phyloP scores from a whole-genome alignment of 1,140 invertebrate genomes.

The Drosophila kohkoa region DNA sequence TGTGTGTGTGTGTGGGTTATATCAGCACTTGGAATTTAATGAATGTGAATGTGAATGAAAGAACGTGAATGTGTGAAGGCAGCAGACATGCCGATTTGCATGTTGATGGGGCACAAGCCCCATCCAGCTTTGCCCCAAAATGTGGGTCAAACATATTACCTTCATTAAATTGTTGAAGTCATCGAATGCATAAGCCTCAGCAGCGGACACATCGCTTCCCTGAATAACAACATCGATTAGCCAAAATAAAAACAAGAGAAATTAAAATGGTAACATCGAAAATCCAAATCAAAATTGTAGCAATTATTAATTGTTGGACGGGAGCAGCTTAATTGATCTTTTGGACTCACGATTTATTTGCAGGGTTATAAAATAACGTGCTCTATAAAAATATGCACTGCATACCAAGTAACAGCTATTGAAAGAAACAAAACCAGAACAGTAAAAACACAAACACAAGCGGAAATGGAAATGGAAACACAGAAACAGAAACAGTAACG shows the following conservation, averaged over 20 bases:
- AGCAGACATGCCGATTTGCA: constrained; percentile 42
- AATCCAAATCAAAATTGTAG: constrained; percentile 39
- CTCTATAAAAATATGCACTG: constrained; percentile 45
- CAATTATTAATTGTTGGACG: no score
- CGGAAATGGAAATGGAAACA: not conserved
- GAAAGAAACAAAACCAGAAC: not conserved
- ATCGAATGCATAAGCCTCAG: constrained; percentile 83
- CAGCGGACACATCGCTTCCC: constrained; percentile 82
- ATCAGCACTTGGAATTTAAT: constrained; percentile 59
- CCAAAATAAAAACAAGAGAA: constrained; percentile 16
- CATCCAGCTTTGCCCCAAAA: constrained; percentile 20
- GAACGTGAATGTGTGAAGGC: constrained; percentile 34
- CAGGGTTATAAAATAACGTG: constrained; percentile 39
- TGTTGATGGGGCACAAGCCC: not conserved
- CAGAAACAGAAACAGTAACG: constrained; percentile 1
- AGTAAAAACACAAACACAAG: constrained; percentile 15
- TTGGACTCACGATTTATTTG: constrained; percentile 24
- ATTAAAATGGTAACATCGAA: constrained; percentile 44
- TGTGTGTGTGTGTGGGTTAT: constrained; percentile 34
- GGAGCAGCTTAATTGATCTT: not conserved
- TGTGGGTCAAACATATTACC: constrained; percentile 77
- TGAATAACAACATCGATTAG: constrained; percentile 39
- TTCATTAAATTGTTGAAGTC: constrained; percentile 84
- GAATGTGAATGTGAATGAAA: constrained; percentile 66
- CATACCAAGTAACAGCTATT: constrained; percentile 29